Evolutionary conservation across 2,113 vertebrate genomes (phyloP).

Genomic region (Phrynocephalus versicolor): DNA sequence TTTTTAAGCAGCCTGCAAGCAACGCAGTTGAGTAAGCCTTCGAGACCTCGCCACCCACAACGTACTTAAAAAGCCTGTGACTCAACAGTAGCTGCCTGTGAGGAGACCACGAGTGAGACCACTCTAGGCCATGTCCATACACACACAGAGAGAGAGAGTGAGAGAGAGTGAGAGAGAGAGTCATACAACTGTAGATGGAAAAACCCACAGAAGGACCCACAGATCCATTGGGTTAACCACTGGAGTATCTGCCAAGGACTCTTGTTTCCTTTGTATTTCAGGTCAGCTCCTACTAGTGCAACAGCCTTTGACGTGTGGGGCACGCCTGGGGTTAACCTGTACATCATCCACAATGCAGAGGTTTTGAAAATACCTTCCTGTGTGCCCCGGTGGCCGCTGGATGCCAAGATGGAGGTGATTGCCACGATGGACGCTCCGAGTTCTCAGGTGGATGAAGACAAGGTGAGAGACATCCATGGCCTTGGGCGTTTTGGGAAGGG

Average conservation of each 20-base stretch:
- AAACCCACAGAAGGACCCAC: too few species aligned
- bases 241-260: too few species aligned
- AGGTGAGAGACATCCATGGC: too few species aligned
- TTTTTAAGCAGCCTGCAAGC: not conserved
- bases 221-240: too few species aligned
- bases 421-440: slow-evolving; percentile 69
- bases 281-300: slow-evolving; percentile 60
- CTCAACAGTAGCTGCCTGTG: not conserved
- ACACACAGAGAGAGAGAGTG: too few species aligned
- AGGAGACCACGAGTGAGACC: not conserved
- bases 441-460: slow-evolving; percentile 64
- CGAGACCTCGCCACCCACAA: not conserved
- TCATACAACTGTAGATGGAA: too few species aligned
- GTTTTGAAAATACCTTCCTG: slow-evolving; percentile 52
- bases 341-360: slow-evolving; percentile 8
- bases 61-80: not conserved
- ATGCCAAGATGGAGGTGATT: slow-evolving; percentile 3
- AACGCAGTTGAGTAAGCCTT: not conserved
- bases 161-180: too few species aligned
- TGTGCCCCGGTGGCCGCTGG: slow-evolving; percentile 58
- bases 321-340: slow-evolving; percentile 56
- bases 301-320: slow-evolving; percentile 63
- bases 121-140: too few species aligned
- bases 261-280: slow-evolving; percentile 13
- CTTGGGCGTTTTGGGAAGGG: too few species aligned